These are phyloP conservation scores for Anolis sagrei DNA, from an alignment of 2,113 vertebrate species.

Conservation along the genomic window DNA sequence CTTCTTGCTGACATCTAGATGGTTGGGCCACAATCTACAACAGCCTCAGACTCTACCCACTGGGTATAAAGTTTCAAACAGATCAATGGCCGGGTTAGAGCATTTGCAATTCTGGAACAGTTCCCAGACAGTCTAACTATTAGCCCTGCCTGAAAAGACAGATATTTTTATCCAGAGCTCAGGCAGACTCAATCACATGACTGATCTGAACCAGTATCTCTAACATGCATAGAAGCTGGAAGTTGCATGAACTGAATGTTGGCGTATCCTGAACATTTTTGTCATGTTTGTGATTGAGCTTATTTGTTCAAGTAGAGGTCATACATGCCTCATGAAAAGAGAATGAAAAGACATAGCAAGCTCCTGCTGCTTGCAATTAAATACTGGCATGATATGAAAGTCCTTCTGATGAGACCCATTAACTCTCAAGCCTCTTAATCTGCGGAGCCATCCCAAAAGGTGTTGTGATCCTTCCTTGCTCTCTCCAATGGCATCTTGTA, in stretches of 20 bases:
- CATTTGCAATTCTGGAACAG: constrained; percentile 1
- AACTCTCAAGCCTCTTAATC: not conserved
- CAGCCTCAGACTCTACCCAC: not conserved
- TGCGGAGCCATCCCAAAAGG: constrained; percentile 22
- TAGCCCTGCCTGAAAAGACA: not conserved
- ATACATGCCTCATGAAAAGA: not conserved
- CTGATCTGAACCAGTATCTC: not conserved
- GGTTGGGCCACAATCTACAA: not conserved
- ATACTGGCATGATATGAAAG: constrained; percentile 9
- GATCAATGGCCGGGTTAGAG: constrained; percentile 7
- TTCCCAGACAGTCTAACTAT: constrained; percentile 17
- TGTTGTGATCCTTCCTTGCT: constrained; percentile 42
- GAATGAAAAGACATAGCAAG: constrained; percentile 8
- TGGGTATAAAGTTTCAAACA: constrained; percentile 1
- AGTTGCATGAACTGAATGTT: not conserved
- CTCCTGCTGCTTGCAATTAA: constrained; percentile 1
- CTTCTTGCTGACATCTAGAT: not conserved
- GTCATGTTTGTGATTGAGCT: not conserved
- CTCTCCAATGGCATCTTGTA: constrained; percentile 6
- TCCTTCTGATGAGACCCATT: constrained; percentile 32
- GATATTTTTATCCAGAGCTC: not conserved
- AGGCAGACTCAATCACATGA: not conserved
- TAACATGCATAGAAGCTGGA: not conserved
- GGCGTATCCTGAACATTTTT: constrained; percentile 32
- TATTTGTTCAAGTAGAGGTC: constrained; percentile 22